A percentile compares a stretch with the other conserved stretches of the same genome.
phyloP scores from a whole-genome alignment of 2,888 invertebrate species.

The Mesorhabditis sp. region DNA sequence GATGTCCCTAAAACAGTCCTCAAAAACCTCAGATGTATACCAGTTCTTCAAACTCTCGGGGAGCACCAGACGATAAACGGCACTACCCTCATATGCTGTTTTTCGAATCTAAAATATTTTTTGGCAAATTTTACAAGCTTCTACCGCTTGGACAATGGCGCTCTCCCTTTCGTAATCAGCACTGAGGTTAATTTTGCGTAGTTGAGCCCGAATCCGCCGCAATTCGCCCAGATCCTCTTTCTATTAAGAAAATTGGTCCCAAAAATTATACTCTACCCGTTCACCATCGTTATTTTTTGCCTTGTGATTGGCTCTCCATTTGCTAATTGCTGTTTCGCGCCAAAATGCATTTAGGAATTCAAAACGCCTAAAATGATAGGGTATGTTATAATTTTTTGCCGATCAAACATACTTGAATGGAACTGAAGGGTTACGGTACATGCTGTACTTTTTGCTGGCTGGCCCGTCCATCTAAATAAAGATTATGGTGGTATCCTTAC shows the following conservation, averaged over 20 bases:
- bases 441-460: conserved; percentile 24
- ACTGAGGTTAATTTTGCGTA: background rate
- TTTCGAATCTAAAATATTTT: background rate
- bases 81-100: background rate
- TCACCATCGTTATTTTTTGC: conserved; percentile 13
- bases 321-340: conserved; percentile 30
- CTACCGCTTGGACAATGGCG: background rate
- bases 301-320: conserved; percentile 29
- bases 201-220: conserved; percentile 1
- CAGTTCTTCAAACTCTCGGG: background rate
- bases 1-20: conserved; percentile 11
- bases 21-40: background rate
- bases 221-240: background rate
- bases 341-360: conserved; percentile 15
- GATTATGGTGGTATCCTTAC: background rate
- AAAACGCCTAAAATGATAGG: conserved; percentile 1
- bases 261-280: background rate
- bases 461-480: conserved; percentile 8
- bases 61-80: background rate
- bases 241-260: background rate
- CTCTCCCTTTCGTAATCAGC: background rate
- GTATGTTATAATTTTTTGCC: conserved; percentile 19
- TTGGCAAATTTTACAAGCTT: background rate
- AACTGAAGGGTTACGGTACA: conserved; percentile 54
- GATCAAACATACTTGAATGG: conserved; percentile 30